Conservation (phyloP, 37 sponge, comb jelly and placozoan species). For the Bolinopsis microptera region DNA sequence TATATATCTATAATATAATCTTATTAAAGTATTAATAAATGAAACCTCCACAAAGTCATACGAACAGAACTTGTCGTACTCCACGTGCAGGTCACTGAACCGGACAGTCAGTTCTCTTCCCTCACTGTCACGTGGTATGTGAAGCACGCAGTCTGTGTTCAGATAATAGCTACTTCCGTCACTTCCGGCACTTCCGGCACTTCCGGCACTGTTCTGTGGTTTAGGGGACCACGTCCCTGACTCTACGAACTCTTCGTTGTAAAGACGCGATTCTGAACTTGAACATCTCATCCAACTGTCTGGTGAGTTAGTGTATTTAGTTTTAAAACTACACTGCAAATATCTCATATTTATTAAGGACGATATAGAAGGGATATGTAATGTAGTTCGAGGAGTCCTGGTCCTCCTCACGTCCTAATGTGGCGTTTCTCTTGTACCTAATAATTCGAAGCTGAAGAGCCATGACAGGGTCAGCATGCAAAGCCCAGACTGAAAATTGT, state of each 20-base stretch:
- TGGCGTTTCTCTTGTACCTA: no score
- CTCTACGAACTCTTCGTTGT: neutral
- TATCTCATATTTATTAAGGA: no score
- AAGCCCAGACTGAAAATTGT: no score
- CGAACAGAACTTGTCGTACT: constrained; percentile 11
- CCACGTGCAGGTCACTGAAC: neutral
- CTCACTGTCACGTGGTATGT: neutral
- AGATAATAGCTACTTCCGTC: neutral
- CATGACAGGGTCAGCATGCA: no score
- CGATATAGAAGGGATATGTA: no score
- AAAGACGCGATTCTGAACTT: neutral
- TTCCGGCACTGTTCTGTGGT: neutral
- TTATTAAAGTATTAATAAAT: no score
- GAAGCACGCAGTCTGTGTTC: neutral
- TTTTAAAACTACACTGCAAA: no score
- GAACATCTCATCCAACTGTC: neutral
- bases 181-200: no score
- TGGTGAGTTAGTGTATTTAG: neutral
- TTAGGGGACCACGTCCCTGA: neutral
- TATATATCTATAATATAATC: no score
- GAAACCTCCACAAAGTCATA: constrained; percentile 57
- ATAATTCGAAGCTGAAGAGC: no score
- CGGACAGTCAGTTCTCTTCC: neutral
- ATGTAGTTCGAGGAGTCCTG: neutral
- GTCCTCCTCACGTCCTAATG: no score